These are phyloP conservation scores for Poeciliopsis presidionis DNA, from an alignment of 2,797 vertebrate species.

Conservation along the genomic window DNA sequence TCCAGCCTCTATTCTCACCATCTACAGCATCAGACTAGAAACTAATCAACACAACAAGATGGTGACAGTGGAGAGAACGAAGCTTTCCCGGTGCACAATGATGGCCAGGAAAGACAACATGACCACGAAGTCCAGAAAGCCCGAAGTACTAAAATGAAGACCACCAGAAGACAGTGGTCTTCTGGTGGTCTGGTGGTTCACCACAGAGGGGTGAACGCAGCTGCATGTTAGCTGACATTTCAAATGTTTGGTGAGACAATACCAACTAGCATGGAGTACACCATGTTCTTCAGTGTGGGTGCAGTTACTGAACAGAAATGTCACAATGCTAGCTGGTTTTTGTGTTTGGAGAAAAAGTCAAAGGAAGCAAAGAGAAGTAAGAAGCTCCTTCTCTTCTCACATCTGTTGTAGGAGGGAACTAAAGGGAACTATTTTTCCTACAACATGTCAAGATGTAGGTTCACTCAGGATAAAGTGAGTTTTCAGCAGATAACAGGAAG, in stretches of 20 bases:
- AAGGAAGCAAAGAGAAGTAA: not conserved
- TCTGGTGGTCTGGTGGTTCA: too few species aligned
- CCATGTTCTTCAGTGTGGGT: not conserved
- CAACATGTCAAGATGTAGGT: not conserved
- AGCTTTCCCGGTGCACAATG: slow-evolving; percentile 45
- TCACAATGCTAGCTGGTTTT: not conserved
- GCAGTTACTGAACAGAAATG: not conserved
- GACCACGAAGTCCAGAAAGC: slow-evolving; percentile 64
- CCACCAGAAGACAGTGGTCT: slow-evolving; percentile 5
- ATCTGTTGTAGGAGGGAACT: not conserved
- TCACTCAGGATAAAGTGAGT: not conserved
- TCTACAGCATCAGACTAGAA: not conserved
- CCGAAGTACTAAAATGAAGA: slow-evolving; percentile 35
- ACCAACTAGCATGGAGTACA: not conserved
- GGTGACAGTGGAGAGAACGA: slow-evolving; percentile 20
- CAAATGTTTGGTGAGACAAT: not conserved
- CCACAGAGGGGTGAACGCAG: slow-evolving; percentile 17
- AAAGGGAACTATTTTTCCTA: not conserved
- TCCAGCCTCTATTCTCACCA: slow-evolving; percentile 34
- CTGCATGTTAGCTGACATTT: slow-evolving; percentile 25
- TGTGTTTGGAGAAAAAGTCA: not conserved
- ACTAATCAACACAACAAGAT: slow-evolving; percentile 17
- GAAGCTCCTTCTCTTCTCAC: too few species aligned
- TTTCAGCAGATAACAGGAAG: not conserved
- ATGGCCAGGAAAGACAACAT: slow-evolving; percentile 36